Percentiles rank a stretch among this genome's conserved stretches.
phyloP scores from a whole-genome alignment of 2,113 vertebrate genomes.

The Cariama cristata region DNA sequence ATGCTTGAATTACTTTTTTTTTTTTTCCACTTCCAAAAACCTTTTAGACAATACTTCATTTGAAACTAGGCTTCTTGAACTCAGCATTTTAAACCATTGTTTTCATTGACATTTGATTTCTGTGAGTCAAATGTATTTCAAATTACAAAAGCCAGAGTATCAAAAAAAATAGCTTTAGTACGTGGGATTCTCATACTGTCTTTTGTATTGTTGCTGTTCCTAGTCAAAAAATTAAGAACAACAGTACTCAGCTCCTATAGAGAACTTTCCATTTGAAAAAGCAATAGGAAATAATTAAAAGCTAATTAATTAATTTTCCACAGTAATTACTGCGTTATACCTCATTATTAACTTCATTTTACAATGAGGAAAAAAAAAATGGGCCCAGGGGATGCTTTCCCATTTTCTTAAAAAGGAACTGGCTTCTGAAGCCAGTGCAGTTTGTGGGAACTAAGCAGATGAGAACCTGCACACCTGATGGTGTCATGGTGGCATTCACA shows the following conservation, averaged over 20 bases:
- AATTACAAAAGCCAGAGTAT: background rate
- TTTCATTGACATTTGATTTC: slow-evolving; percentile 9
- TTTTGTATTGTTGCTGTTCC: background rate
- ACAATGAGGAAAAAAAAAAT: background rate
- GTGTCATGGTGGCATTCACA: background rate
- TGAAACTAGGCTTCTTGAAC: background rate
- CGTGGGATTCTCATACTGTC: background rate
- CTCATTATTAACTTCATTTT: background rate
- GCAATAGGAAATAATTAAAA: background rate
- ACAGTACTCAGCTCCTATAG: background rate
- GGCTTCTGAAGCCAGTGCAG: background rate
- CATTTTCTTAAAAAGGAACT: background rate
- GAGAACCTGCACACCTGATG: background rate
- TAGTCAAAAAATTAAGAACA: background rate
- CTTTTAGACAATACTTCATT: background rate
- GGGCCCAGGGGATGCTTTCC: background rate
- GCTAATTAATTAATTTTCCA: background rate
- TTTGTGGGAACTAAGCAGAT: background rate
- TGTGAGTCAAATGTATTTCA: background rate
- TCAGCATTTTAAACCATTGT: slow-evolving; percentile 14
- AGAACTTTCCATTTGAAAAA: background rate
- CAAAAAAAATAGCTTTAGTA: background rate
- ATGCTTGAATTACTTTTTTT: background rate
- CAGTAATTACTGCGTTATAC: background rate
- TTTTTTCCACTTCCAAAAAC: background rate